Conservation (phyloP, 2,797 vertebrate genomes). For the Scomberomorus guttatus region DNA sequence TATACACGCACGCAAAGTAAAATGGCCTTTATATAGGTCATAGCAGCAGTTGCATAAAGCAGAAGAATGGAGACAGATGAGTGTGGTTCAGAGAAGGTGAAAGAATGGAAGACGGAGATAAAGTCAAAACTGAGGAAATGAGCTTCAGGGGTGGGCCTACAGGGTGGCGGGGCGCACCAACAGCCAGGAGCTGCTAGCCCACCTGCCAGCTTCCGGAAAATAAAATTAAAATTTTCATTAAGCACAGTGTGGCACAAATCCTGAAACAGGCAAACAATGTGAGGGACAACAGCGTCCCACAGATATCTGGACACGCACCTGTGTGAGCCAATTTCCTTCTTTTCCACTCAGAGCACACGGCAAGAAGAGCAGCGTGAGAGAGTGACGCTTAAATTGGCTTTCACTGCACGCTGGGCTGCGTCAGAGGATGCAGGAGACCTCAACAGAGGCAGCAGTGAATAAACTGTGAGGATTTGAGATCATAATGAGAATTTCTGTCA, state of each 20-base stretch:
- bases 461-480: constrained; percentile 7
- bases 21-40: constrained; percentile 77
- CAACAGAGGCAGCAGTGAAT: constrained; percentile 10
- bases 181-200: constrained; percentile 32
- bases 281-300: constrained; percentile 35
- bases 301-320: constrained; percentile 56
- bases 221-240: constrained; percentile 32
- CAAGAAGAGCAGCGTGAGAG: constrained; percentile 39
- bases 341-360: constrained; percentile 38
- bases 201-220: constrained; percentile 41
- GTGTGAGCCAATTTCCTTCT: constrained; percentile 46
- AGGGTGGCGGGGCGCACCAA: background rate
- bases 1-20: constrained; percentile 9
- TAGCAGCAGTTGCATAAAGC: constrained; percentile 59
- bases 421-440: background rate
- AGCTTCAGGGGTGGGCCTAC: constrained; percentile 10
- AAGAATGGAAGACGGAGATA: constrained; percentile 33
- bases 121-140: constrained; percentile 28
- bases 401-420: constrained; percentile 20
- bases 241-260: constrained; percentile 34
- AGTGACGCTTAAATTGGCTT: constrained; percentile 37
- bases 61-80: constrained; percentile 27
- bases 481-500: background rate
- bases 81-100: constrained; percentile 10
- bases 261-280: constrained; percentile 35